A percentile compares a stretch with the other conserved stretches of the same genome.
Evolutionary conservation across 2,797 vertebrate genomes (phyloP).

Genomic region (Erpetoichthys calabaricus): DNA sequence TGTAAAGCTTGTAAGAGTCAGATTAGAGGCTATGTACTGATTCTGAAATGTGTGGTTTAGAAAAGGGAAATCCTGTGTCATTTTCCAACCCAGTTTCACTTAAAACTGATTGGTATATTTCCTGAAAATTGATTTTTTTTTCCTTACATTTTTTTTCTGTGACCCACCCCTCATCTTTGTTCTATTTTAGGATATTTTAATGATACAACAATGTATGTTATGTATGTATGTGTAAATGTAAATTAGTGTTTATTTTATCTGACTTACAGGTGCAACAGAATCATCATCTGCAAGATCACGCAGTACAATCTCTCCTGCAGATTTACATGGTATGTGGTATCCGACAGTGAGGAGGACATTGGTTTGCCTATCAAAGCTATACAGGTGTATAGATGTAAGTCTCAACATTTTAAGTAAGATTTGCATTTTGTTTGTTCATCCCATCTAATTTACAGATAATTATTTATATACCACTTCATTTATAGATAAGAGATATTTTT

Average conservation of each 20-base stretch:
- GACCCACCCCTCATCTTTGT: too few species aligned
- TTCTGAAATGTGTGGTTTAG: too few species aligned
- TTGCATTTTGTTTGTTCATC: not conserved
- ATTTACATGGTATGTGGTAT: conserved; percentile 98
- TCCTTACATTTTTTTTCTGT: too few species aligned
- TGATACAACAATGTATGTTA: not conserved
- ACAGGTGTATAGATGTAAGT: conserved; percentile 95
- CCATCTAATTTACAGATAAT: not conserved
- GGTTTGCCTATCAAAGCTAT: conserved; percentile 93
- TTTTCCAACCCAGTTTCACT: too few species aligned
- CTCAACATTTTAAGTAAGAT: not conserved
- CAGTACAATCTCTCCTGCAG: conserved; percentile 76
- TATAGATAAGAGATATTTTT: too few species aligned
- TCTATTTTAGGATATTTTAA: too few species aligned
- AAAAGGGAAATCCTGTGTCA: too few species aligned
- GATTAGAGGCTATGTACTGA: too few species aligned
- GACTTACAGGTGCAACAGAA: conserved; percentile 45
- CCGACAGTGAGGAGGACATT: conserved; percentile 90
- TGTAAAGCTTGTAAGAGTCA: too few species aligned
- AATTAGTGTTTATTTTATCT: not conserved
- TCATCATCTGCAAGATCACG: conserved; percentile 52
- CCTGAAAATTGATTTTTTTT: too few species aligned
- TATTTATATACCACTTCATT: too few species aligned
- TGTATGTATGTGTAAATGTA: not conserved
- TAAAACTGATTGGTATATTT: too few species aligned